phyloP scores from a whole-genome alignment of 2,888 invertebrate species.

The Acholoe squamosa region DNA sequence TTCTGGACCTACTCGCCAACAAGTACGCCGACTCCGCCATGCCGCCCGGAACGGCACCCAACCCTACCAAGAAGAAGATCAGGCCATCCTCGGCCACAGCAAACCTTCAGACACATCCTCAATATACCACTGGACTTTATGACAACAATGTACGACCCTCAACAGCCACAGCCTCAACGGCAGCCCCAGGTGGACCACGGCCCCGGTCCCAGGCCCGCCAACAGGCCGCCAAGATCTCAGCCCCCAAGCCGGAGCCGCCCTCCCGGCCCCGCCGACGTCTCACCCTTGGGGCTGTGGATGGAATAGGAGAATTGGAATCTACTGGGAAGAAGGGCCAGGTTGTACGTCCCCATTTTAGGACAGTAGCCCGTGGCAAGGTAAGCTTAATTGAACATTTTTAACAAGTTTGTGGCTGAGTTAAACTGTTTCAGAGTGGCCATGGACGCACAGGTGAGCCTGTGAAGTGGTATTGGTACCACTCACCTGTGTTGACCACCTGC shows the following conservation, averaged over 20 bases:
- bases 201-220: conserved; percentile 77
- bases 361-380: conserved; percentile 64
- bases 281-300: conserved; percentile 78
- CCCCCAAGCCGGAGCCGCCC: conserved; percentile 67
- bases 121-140: conserved; percentile 77
- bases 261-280: conserved; percentile 72
- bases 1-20: not conserved
- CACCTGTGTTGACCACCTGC: too few relatives aligned
- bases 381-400: not conserved
- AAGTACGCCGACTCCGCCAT: conserved; percentile 45
- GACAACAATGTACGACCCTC: conserved; percentile 76
- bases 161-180: conserved; percentile 71
- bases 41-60: conserved; percentile 67
- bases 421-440: not conserved
- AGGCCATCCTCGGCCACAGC: conserved; percentile 81
- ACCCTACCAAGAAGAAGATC: conserved; percentile 74
- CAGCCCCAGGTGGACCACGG: conserved; percentile 64
- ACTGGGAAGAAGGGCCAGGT: conserved; percentile 71
- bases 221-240: conserved; percentile 46
- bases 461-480: too few relatives aligned
- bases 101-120: conserved; percentile 80
- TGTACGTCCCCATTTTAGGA: not conserved
- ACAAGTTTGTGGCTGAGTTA: too few relatives aligned
- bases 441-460: too few relatives aligned
- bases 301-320: conserved; percentile 74